Conservation (phyloP, 2,797 vertebrate genomes). For the Sciurus vulgaris region DNA sequence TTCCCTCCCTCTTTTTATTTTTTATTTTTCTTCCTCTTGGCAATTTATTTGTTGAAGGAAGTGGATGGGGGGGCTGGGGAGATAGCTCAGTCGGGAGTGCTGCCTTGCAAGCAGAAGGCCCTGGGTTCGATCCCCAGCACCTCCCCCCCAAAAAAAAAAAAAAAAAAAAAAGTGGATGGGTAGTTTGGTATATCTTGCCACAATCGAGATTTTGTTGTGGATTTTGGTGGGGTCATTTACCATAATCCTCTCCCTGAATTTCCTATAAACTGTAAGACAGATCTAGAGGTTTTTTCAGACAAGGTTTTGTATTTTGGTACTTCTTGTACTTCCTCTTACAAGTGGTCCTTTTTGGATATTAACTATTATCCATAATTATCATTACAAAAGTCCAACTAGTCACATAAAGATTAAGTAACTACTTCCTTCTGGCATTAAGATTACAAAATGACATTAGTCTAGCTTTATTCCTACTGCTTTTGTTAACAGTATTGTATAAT, state of each 20-base stretch:
- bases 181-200: not conserved
- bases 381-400: too few relatives aligned
- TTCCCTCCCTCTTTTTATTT: not conserved
- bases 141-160: too few relatives aligned
- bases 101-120: too few relatives aligned
- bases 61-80: too few relatives aligned
- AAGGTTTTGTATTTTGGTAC: not conserved
- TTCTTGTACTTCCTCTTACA: not conserved
- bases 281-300: not conserved
- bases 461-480: too few relatives aligned
- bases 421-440: too few relatives aligned
- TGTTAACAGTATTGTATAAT: too few relatives aligned
- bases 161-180: not conserved
- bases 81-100: too few relatives aligned
- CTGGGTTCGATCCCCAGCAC: too few relatives aligned
- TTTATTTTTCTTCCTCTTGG: not conserved
- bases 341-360: not conserved
- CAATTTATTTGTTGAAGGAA: constrained; percentile 16
- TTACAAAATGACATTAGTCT: too few relatives aligned
- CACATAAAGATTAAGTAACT: too few relatives aligned
- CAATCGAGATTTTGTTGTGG: not conserved
- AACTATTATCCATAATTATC: too few relatives aligned
- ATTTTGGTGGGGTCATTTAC: not conserved
- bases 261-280: not conserved
- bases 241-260: not conserved